phyloP scores from a whole-genome alignment of 2,113 vertebrate genomes.

The Furnarius figulus region DNA sequence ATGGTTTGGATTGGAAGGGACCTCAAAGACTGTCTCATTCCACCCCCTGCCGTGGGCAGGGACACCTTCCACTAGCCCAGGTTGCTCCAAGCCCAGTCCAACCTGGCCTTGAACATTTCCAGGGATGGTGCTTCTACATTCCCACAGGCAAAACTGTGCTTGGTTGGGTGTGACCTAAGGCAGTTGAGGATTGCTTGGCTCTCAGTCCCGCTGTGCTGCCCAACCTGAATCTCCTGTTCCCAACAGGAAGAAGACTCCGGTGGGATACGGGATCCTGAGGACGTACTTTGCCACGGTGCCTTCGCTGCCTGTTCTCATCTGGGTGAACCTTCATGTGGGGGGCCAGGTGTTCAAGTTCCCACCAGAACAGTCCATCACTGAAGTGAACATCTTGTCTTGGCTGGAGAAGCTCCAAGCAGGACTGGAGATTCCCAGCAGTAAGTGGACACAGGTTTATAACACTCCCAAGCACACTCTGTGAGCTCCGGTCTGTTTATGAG shows the following conservation, averaged over 20 bases:
- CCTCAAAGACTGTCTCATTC: neutral
- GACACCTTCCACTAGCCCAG: neutral
- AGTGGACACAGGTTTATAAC: slow-evolving; percentile 12
- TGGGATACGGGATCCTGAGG: slow-evolving; percentile 80
- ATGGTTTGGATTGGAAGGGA: neutral
- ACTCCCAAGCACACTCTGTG: neutral
- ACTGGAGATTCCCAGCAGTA: slow-evolving; percentile 82
- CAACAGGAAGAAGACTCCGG: slow-evolving; percentile 85
- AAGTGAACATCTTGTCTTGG: slow-evolving; percentile 82
- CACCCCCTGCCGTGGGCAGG: neutral
- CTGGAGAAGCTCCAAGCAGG: slow-evolving; percentile 79
- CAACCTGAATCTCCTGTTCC: neutral
- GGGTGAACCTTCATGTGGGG: slow-evolving; percentile 77
- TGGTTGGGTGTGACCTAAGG: neutral
- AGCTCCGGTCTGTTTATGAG: slow-evolving; percentile 11
- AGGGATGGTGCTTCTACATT: neutral
- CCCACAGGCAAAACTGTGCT: neutral
- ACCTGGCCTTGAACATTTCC: neutral
- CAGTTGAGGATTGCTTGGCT: neutral
- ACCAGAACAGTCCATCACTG: slow-evolving; percentile 71
- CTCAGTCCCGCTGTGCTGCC: neutral
- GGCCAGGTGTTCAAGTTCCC: slow-evolving; percentile 87
- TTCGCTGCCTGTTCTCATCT: slow-evolving; percentile 81
- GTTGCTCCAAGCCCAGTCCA: neutral
- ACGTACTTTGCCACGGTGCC: slow-evolving; percentile 79